phyloP scores from a whole-genome alignment of 2,888 invertebrate species.

The Mellilla xanthometata region DNA sequence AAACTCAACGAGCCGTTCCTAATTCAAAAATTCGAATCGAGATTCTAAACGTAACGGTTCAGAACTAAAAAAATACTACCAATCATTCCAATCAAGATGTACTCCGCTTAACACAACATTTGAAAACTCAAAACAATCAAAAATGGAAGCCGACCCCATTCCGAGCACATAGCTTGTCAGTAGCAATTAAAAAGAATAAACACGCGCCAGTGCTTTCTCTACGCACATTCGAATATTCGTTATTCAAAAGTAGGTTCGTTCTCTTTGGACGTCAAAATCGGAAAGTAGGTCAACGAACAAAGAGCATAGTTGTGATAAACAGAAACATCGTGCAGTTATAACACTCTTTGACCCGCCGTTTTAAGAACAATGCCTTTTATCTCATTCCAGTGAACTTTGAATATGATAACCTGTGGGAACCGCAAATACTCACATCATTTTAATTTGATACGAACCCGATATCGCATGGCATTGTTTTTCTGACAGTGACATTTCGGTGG shows the following conservation, averaged over 20 bases:
- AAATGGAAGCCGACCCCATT: conserved; percentile 30
- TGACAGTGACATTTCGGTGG: conserved; percentile 37
- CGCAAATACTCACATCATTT: conserved; percentile 48
- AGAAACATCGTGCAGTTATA: conserved; percentile 44
- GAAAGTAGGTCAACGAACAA: conserved; percentile 57
- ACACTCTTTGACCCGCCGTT: conserved; percentile 51
- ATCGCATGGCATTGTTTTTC: conserved; percentile 37
- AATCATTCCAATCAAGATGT: conserved; percentile 6
- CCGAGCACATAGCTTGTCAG: conserved; percentile 27
- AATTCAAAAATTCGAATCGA: background rate
- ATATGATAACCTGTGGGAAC: conserved; percentile 74
- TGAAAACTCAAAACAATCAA: conserved; percentile 27
- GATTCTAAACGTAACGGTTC: conserved; percentile 3
- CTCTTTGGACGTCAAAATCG: conserved; percentile 37
- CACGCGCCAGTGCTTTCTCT: conserved; percentile 33
- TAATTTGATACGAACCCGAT: conserved; percentile 44
- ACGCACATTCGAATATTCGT: conserved; percentile 28
- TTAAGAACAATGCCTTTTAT: conserved; percentile 67
- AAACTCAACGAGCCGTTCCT: no score
- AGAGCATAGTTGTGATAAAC: conserved; percentile 46
- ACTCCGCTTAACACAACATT: conserved; percentile 8
- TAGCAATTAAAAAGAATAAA: conserved; percentile 36
- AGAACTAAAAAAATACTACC: background rate
- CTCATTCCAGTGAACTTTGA: conserved; percentile 64
- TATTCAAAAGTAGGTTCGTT: conserved; percentile 27